Conservation (phyloP, 53 echinoderm and acorn worm genomes). For the Stichopus horrens region DNA sequence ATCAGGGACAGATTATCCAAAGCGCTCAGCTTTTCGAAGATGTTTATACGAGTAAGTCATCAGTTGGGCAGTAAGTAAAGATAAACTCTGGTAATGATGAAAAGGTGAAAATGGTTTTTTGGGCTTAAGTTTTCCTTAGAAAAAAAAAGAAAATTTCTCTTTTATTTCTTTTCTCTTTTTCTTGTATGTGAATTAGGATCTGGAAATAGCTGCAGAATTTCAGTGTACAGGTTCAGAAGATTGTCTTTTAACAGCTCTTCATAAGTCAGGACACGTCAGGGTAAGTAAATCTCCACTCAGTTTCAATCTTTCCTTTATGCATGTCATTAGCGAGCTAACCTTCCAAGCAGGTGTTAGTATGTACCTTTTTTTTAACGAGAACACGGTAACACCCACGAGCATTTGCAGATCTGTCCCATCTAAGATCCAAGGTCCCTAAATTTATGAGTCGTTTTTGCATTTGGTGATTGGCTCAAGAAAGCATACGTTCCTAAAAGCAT, state of each 20-base stretch:
- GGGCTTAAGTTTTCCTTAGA: background rate
- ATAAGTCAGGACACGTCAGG: constrained; percentile 77
- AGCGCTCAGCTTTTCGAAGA: constrained; percentile 94
- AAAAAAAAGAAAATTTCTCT: background rate
- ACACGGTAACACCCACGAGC: too few species aligned
- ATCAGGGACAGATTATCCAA: constrained; percentile 91
- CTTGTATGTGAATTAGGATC: constrained; percentile 64
- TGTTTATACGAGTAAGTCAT: constrained; percentile 79
- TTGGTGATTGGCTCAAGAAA: too few species aligned
- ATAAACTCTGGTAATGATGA: background rate
- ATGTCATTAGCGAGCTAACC: background rate
- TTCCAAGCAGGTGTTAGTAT: background rate
- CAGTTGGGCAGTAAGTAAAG: background rate
- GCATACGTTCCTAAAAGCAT: too few species aligned
- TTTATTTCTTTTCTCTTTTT: background rate
- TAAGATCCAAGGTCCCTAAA: too few species aligned
- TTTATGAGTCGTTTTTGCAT: too few species aligned
- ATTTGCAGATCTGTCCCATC: too few species aligned
- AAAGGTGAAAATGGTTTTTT: background rate
- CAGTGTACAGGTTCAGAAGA: constrained; percentile 63
- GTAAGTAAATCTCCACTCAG: constrained; percentile 39
- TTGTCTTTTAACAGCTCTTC: constrained; percentile 63
- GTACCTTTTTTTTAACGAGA: too few species aligned
- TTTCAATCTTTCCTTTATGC: background rate
- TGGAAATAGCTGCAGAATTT: constrained; percentile 96